A percentile compares a stretch with the other conserved stretches of the same genome.
These are phyloP conservation scores for Tinamus guttatus DNA, from an alignment of 2,113 vertebrate genomes.

Conservation along the genomic window DNA sequence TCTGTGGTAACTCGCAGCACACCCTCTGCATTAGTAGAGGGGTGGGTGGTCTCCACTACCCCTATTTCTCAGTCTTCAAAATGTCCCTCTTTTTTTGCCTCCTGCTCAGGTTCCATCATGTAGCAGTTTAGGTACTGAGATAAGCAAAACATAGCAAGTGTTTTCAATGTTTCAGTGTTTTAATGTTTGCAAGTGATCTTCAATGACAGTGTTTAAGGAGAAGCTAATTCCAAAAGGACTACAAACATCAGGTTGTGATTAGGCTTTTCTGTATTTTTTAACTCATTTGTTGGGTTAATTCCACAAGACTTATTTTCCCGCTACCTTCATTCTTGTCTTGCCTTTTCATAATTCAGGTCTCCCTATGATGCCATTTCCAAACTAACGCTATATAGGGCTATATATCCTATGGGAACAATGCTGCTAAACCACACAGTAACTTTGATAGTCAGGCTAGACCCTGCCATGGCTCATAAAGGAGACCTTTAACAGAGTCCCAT, in stretches of 20 bases:
- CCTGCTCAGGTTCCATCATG: slow-evolving; percentile 41
- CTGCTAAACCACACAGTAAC: not conserved
- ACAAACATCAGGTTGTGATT: not conserved
- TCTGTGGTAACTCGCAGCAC: slow-evolving; percentile 40
- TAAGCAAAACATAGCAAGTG: slow-evolving; percentile 25
- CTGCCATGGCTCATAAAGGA: not conserved
- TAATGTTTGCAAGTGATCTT: slow-evolving; percentile 21
- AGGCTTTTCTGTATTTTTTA: not conserved
- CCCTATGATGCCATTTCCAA: not conserved
- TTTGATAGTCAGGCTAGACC: not conserved
- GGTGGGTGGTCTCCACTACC: not conserved
- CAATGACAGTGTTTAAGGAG: not conserved
- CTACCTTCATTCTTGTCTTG: not conserved
- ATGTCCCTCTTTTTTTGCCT: slow-evolving; percentile 21
- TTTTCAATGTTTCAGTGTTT: not conserved
- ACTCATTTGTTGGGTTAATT: not conserved
- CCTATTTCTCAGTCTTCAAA: not conserved
- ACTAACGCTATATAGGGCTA: not conserved
- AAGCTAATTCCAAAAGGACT: not conserved
- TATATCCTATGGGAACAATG: not conserved
- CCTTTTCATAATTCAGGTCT: not conserved
- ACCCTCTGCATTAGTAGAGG: slow-evolving; percentile 45
- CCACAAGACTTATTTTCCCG: not conserved
- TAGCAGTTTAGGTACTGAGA: slow-evolving; percentile 29
- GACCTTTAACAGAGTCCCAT: not conserved